Evolutionary conservation across 2,113 vertebrate genomes (phyloP), one percentile per base, ranked within the genome.

Genomic region (Mormoops blainvillei): DNA sequence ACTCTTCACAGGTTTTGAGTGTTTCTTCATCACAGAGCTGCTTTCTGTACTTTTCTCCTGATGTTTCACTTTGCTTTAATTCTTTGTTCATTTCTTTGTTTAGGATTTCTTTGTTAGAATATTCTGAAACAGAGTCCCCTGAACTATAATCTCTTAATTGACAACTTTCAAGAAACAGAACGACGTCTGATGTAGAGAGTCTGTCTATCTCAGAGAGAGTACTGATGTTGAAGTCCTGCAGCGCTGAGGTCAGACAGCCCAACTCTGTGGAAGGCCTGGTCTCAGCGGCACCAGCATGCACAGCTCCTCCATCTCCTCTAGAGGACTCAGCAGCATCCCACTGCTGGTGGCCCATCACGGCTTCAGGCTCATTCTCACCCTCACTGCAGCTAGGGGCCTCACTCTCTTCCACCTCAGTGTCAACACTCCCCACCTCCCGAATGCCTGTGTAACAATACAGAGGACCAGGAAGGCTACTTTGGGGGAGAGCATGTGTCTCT

Each of bases 61-160:
- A 84, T 1, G 10, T 5, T 18, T 85, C 88, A 33, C 36, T 73
- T n/a, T 3, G 67, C 38, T 91, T 94, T 16, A 95, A n/a, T 9
- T 97, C 94, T 94, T 87, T 36, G 38, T 41, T 93, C 50, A 71
- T 70, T 65, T 82, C 92, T 31, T 19, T 58, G 48, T 0, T 61
- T 61, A 83, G 20, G 0, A 80, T 36, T 84, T 93, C 97, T 88
- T 13, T 74, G 92, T 85, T 87, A 36, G 95, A 95, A 92, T 93
- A 89, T 93, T 97, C 94, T 41, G 96, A 86, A 85, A 90, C 65
- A 10, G 94, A 97, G 76, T 96, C 96, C 28, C 82, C 90, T 18
- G 96, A 97, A 31, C 74, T 97, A 36, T 11, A 78, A 20, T 95
- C 97, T 63, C 87, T 68, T 87, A 97, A 45, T 71, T 97, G 94